Evolutionary conservation across 1,140 invertebrate genomes (phyloP).

Genomic region (Coenobita brevimanus): DNA sequence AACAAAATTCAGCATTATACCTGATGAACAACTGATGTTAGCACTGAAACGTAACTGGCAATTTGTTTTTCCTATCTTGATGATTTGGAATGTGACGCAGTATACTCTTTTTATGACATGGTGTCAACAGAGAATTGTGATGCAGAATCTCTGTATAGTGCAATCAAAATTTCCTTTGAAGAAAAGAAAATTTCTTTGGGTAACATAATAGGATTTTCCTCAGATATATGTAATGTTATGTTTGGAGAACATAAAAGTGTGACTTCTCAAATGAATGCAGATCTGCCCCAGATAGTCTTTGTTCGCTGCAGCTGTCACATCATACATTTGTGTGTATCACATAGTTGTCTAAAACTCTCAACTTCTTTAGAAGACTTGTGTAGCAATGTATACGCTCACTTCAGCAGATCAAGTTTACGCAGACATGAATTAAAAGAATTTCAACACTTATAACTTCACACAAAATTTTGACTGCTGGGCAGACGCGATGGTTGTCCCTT

Average conservation of each 20-base stretch:
- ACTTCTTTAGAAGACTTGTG: too few species aligned
- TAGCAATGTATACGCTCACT: slow-evolving; percentile 27
- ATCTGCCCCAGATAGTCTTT: slow-evolving; percentile 26
- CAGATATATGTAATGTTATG: not conserved
- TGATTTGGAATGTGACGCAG: slow-evolving; percentile 7
- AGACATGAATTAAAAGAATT: slow-evolving; percentile 3
- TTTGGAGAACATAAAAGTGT: slow-evolving; percentile 17
- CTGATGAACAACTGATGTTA: too few species aligned
- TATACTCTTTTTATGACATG: slow-evolving; percentile 31
- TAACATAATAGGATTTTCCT: too few species aligned
- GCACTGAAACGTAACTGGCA: too few species aligned
- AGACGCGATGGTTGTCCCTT: slow-evolving; percentile 24
- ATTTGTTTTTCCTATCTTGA: too few species aligned
- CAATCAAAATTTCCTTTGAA: slow-evolving; percentile 26
- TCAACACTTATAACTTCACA: slow-evolving; percentile 18
- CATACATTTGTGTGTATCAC: slow-evolving; percentile 36
- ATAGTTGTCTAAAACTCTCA: too few species aligned
- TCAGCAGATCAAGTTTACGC: slow-evolving; percentile 14
- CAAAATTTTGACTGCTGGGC: not conserved
- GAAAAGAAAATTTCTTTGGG: slow-evolving; percentile 30
- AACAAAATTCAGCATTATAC: too few species aligned
- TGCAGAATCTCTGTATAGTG: slow-evolving; percentile 27
- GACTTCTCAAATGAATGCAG: slow-evolving; percentile 15
- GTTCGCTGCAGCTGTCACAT: too few species aligned
- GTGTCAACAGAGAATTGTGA: slow-evolving; percentile 26